Evolutionary conservation across 2,113 vertebrate species (phyloP), one percentile per base, ranked within the genome.

Genomic region (Perca flavescens): DNA sequence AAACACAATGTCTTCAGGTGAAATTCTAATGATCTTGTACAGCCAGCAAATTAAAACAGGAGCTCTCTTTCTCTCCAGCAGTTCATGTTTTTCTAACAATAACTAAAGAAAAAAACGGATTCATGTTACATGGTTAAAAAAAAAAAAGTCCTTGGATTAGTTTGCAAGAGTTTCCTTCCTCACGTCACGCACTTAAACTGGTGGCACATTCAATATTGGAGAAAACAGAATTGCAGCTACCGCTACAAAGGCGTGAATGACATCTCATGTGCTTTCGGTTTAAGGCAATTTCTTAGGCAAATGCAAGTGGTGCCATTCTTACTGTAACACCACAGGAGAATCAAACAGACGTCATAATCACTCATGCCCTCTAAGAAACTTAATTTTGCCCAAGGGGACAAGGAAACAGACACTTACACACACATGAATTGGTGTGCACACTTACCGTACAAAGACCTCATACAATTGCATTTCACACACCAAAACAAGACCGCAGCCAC

Each of bases 351-450:
- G 11, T 73, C 70, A 16, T 74, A 56, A 68, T 6, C 1, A 17
- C 34, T 61, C 64, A 28, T 65, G 79, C 75, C 79, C 85, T 83
- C 62, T 36, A 67, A 82, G 63, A 85, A 89, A 76, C n/a, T 50
- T 6, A 14, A 11, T 50, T 36, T 56, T 67, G 76, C 80, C 77
- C 34, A 43, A 13, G n/a, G 80, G 77, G 58, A 49, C 46, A 63
- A 8, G 47, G 17, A 82, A 14, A 61, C 56, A 56, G 25, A 36
- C 61, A 62, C 58, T 21, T 50, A 4, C 12, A 49, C 60, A 64
- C 53, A 79, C 40, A 65, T n/a, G 16, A 62, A 56, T 52, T 11
- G 1, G 22, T 21, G 16, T 16, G 15, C 57, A 74, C 21, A 52
- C 34, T 28, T 31, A 63, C 21, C 31, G 54, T 31, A 58, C 22